Percentiles rank a stretch among this genome's conserved stretches.
These are phyloP conservation scores for Plebejus argus DNA, from an alignment of 2,888 invertebrate species.

Conservation along the genomic window DNA sequence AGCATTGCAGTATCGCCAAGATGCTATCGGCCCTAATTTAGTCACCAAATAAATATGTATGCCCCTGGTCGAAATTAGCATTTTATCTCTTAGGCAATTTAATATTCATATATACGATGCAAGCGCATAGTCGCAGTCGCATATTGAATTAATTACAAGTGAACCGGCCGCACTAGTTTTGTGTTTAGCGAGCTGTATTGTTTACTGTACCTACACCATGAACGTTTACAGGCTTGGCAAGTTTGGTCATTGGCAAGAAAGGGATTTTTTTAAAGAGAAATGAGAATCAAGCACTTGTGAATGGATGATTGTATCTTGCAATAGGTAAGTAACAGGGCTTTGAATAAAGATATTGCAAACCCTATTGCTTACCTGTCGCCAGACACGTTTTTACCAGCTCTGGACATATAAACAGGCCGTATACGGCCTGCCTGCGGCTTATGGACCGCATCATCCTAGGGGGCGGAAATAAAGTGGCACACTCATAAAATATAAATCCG, in stretches of 20 bases:
- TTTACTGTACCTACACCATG: neutral
- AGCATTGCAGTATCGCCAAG: conserved; percentile 40
- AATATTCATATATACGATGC: conserved; percentile 74
- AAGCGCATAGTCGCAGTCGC: conserved; percentile 59
- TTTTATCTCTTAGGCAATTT: conserved; percentile 75
- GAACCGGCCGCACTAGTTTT: conserved; percentile 30
- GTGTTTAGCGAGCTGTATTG: conserved; percentile 35
- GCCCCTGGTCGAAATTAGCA: conserved; percentile 68
- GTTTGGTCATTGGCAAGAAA: neutral
- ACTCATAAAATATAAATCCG: too few relatives aligned
- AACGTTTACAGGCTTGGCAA: neutral
- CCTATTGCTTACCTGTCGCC: too few relatives aligned
- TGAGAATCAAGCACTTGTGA: neutral
- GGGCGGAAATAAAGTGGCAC: too few relatives aligned
- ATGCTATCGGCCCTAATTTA: conserved; percentile 61
- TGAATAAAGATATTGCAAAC: too few relatives aligned
- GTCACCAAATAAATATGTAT: conserved; percentile 64
- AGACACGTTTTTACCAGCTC: too few relatives aligned
- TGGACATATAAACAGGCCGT: too few relatives aligned
- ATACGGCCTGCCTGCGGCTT: too few relatives aligned
- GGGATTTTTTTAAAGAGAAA: neutral
- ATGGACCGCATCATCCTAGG: too few relatives aligned
- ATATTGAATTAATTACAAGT: conserved; percentile 68
- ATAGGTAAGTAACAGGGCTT: neutral
- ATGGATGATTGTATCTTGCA: neutral